Evolutionary conservation across 92 coral and sea anemone genomes (phyloP).

Genomic region (Montipora capitata): DNA sequence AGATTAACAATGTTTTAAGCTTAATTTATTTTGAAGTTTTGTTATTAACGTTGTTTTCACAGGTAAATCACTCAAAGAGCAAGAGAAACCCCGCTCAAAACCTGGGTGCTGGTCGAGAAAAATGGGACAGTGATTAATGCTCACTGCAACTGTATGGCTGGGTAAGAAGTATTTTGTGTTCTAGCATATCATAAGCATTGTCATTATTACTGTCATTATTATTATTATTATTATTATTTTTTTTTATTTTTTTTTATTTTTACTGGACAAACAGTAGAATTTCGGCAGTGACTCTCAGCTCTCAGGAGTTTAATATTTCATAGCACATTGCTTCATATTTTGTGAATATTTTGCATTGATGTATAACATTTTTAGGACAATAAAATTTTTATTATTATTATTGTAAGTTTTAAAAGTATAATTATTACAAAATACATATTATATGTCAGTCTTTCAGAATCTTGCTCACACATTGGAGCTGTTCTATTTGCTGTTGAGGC

Average conservation of each 20-base stretch:
- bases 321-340: too few relatives aligned
- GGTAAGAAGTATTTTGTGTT: constrained; percentile 17
- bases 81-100: constrained; percentile 17
- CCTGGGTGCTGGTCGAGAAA: constrained; percentile 47
- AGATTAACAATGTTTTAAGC: neutral
- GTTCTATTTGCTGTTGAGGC: constrained; percentile 71
- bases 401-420: too few relatives aligned
- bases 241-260: too few relatives aligned
- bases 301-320: too few relatives aligned
- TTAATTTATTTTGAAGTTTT: too few relatives aligned
- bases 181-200: neutral
- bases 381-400: neutral
- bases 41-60: neutral
- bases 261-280: too few relatives aligned
- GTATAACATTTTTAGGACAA: too few relatives aligned
- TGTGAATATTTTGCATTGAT: too few relatives aligned
- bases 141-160: constrained; percentile 60
- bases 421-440: too few relatives aligned
- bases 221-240: too few relatives aligned
- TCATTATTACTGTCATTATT: neutral
- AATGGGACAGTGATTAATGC: constrained; percentile 41
- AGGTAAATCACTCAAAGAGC: constrained; percentile 55
- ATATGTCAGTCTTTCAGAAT: constrained; percentile 26
- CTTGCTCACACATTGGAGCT: constrained; percentile 78
- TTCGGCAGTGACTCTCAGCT: too few relatives aligned